A percentile compares a stretch with the other conserved stretches of the same genome.
phyloP scores from a whole-genome alignment of 1,140 invertebrate genomes.

The Micrasema longulum region DNA sequence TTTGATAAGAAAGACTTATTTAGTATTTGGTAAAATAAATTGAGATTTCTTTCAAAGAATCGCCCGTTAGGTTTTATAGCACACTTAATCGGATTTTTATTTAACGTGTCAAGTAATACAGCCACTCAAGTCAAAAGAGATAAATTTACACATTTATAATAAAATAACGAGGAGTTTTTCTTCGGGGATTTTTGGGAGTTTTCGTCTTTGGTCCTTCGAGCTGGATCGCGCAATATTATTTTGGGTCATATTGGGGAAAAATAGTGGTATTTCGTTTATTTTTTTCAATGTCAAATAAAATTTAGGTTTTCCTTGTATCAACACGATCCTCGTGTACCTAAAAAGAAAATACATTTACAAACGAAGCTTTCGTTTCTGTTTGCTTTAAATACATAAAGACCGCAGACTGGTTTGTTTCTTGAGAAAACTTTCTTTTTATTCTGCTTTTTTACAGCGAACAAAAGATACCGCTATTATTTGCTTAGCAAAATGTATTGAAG shows the following conservation, averaged over 20 bases:
- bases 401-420: no score
- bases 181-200: no score
- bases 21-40: constrained; percentile 8
- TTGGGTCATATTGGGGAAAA: constrained; percentile 3
- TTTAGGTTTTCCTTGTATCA: constrained; percentile 20
- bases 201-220: neutral
- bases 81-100: no score
- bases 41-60: neutral
- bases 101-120: no score
- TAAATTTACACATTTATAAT: no score
- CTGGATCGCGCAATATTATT: constrained; percentile 6
- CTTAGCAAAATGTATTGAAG: no score
- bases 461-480: no score
- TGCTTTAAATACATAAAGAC: constrained; percentile 10
- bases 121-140: no score
- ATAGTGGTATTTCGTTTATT: constrained; percentile 2
- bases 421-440: no score
- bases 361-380: constrained; percentile 2
- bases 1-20: constrained; percentile 12
- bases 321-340: neutral
- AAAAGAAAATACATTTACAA: neutral
- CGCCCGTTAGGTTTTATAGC: constrained; percentile 11
- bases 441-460: no score
- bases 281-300: constrained; percentile 25
- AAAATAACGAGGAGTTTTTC: no score